These are phyloP conservation scores for Archips xylosteana DNA, from an alignment of 2,888 invertebrate species.

Conservation along the genomic window DNA sequence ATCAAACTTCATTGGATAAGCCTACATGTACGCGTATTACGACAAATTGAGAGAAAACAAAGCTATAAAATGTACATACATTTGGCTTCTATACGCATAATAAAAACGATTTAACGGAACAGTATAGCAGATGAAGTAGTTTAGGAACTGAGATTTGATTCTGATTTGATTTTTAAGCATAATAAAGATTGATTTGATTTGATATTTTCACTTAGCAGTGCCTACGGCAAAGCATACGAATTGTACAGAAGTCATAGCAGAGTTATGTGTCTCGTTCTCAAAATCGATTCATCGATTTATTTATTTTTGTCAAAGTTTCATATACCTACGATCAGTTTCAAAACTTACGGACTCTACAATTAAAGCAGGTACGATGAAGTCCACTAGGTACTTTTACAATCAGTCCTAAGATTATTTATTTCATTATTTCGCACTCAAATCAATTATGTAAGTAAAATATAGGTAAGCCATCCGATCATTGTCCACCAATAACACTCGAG, in stretches of 20 bases:
- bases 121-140: background rate
- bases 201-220: background rate
- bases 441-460: background rate
- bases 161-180: too few relatives aligned
- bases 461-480: background rate
- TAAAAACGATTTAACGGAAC: background rate
- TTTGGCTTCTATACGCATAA: background rate
- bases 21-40: background rate
- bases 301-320: background rate
- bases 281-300: too few relatives aligned
- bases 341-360: background rate
- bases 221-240: background rate
- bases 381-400: background rate
- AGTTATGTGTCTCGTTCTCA: too few relatives aligned
- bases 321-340: background rate
- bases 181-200: too few relatives aligned
- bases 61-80: conserved; percentile 2
- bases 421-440: background rate
- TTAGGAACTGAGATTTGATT: background rate
- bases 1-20: background rate
- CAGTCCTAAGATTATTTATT: background rate
- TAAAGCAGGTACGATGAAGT: background rate
- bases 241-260: background rate
- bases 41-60: conserved; percentile 9
- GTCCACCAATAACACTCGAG: background rate